A percentile compares a stretch with the other conserved stretches of the same genome.
These are phyloP conservation scores for Apogon hyalosoma DNA, from an alignment of 2,797 vertebrate genomes.

Conservation along the genomic window DNA sequence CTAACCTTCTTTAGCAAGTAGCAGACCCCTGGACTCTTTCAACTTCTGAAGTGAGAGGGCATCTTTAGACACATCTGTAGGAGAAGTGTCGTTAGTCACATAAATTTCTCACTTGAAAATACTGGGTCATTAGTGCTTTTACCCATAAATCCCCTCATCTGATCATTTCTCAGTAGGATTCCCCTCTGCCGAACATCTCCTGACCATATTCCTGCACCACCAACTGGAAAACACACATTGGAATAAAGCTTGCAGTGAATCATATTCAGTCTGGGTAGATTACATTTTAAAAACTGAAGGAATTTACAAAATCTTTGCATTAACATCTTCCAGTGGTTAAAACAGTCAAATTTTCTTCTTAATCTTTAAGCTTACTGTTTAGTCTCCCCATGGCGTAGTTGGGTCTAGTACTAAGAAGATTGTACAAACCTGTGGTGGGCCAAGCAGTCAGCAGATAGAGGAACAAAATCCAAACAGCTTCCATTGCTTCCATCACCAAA, in stretches of 20 bases:
- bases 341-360: not conserved
- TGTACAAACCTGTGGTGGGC: constrained; percentile 28
- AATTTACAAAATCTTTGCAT: not conserved
- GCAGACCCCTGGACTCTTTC: too few relatives aligned
- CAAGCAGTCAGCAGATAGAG: not conserved
- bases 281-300: too few relatives aligned
- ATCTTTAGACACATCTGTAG: too few relatives aligned
- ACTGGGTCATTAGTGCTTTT: not conserved
- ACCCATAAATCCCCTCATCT: not conserved
- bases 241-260: not conserved
- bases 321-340: not conserved
- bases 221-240: not conserved
- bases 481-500: constrained; percentile 28
- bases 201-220: not conserved
- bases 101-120: accelerated
- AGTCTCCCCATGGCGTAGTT: too few relatives aligned
- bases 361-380: not conserved
- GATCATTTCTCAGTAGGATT: not conserved
- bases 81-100: not conserved
- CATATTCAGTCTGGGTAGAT: not conserved
- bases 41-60: too few relatives aligned
- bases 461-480: accelerated
- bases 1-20: too few relatives aligned
- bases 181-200: too few relatives aligned
- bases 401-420: not conserved